Evolutionary conservation across 2,888 invertebrate genomes (phyloP), one percentile per base, ranked within the genome.

Genomic region (Tachystola acroxantha): DNA sequence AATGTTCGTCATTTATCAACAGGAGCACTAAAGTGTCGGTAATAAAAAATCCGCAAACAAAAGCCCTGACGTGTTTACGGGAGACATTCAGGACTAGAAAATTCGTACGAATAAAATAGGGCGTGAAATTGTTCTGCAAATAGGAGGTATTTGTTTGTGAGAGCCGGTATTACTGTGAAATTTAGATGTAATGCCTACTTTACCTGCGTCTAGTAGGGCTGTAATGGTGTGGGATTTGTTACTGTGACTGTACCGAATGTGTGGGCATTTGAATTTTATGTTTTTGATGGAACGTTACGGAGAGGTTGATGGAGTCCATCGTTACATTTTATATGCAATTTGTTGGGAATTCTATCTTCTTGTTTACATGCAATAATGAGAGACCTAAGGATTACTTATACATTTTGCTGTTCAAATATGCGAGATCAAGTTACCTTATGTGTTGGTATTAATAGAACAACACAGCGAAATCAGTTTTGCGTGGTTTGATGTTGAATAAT

Each of bases 111-210:
- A 64, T 78, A 78, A 82, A 85, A 82, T 85, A 79, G 72, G 71
- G 76, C 84, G 78, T 79, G 75, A 81, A 85, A 85, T 81, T 78
- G 77, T 69, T 65, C 64, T 57, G 57, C 54, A 66, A 76, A 81
- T 73, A 64, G 75, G 62, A 62, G 56, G 69, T 71, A 80, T 82
- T 84, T 85, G 82, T 84, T 84, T 81, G 73, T 68, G 65, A 64
- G 66, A 66, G 61, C 59, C 60, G 53, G 60, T 63, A 62, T 60
- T 66, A 64, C 53, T 64, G 67, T 63, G 58, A 73, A 76, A 75
- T 77, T 78, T 70, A 66, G 69, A 64, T 65, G 66, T 68, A 65
- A 69, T 49, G 50, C 59, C 54, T 53, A 58, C 53, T 60, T 62
- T 60, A 63, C 65, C 60, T 61, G 58, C 50, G 57, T 53, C 49